Evolutionary conservation across 2,888 invertebrate genomes (phyloP).

Genomic region (Gnatocerus cornutus): DNA sequence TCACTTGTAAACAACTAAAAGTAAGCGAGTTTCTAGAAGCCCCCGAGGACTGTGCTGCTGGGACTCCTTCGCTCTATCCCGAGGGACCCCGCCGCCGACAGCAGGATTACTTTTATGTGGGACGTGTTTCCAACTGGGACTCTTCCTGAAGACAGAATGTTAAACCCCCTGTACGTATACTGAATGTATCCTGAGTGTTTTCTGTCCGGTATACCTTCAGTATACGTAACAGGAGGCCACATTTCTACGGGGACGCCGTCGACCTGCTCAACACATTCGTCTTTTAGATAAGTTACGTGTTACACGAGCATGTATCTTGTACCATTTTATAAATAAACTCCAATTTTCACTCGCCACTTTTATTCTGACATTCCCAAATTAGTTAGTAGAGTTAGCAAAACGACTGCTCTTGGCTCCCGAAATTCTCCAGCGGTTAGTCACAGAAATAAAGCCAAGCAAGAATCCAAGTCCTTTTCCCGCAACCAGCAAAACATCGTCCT

Average conservation of each 20-base stretch:
- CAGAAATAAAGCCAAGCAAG: too few relatives aligned
- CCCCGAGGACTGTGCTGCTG: slow-evolving; percentile 16
- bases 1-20: slow-evolving; percentile 22
- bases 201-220: slow-evolving; percentile 99
- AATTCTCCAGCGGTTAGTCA: too few relatives aligned
- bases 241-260: slow-evolving; percentile 72
- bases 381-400: background rate
- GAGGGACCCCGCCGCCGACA: slow-evolving; percentile 15
- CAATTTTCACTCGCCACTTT: background rate
- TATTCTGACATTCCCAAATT: background rate
- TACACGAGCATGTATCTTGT: background rate
- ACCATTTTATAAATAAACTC: background rate
- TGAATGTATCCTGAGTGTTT: slow-evolving; percentile 99
- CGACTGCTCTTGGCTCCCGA: too few relatives aligned
- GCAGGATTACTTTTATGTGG: slow-evolving; percentile 31
- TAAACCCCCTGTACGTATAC: slow-evolving; percentile 98
- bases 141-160: slow-evolving; percentile 70
- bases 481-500: background rate
- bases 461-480: too few relatives aligned
- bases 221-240: slow-evolving; percentile 99
- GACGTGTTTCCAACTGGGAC: background rate
- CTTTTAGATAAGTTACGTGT: slow-evolving; percentile 15
- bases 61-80: slow-evolving; percentile 18
- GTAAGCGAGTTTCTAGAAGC: slow-evolving; percentile 3
- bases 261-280: slow-evolving; percentile 1